Base-by-base conservation (phyloP, 2,113 vertebrate genomes). In the Psittacula cyanocephala region DNA sequence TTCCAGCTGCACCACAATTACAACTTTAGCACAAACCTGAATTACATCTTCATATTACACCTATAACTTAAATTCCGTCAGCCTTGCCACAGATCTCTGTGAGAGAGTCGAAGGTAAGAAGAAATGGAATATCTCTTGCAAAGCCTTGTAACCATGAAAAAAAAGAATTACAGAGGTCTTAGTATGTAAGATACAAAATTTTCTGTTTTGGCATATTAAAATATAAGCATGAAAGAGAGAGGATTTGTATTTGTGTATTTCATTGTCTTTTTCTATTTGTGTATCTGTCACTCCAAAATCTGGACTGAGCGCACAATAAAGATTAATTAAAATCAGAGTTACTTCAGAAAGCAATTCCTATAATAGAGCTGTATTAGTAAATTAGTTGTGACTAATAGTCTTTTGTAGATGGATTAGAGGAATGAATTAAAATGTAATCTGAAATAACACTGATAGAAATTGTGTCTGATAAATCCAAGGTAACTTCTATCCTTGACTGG, bases 251-350 rank as follows among this genome's bases (percentile, higher is more conserved):
- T 96, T 96, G 72, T 87, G 69, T 95, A 79, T 97, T 95, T 96
- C 81, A 95, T 97, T 97, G 93, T 97, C 97, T 93, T 43, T 96
- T 98, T 97, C 97, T 97, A 97, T 97, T 98, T 98, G 50, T 97
- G 57, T 95, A 87, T 96, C 89, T 96, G 89, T 97, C 94, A 93
- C 81, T 96, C 81, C 59, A 97, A 98, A 97, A 97, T 97, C 93
- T 91, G 97, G 91, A 97, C 91, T 86, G 72, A 96, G 96, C 31
- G 46, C 85, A 89, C 96, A 96, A 96, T 77, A 65, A 95, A 97
- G 97, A 97, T 97, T 96, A 98, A 98, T 98, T 98, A 98, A 98
- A 98, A 96, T 97, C 90, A 94, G 96, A 97, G 96, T 97, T 96
- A 95, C 98, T 98, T 98, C 95, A 96, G 95, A 97, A 97, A 97